Evolutionary conservation across 1,140 invertebrate species (phyloP), one percentile per base, ranked within the genome.

Genomic region (Bombus sylvicola): DNA sequence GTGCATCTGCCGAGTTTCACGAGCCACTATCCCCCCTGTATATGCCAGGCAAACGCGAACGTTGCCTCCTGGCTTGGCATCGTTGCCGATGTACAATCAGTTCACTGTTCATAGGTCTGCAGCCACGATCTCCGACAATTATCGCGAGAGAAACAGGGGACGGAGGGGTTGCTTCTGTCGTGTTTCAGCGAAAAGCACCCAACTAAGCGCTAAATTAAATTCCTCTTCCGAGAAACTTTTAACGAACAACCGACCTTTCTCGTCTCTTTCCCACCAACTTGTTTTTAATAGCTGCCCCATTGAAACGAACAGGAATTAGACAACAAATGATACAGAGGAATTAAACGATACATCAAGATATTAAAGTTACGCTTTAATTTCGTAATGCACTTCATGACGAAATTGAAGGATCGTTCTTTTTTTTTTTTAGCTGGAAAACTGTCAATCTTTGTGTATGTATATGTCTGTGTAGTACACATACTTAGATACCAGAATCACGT

Each of bases 1-100:
- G 87, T 66, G 75, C 89, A 90, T 90, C 89, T 90, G 89, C 81
- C 89, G 88, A 90, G 88, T 90, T 90, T 90, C 89, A 87, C 85
- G 73, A 84, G 62, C 86, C 86, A 78, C 85, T 82, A 69, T 87
- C 68, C 78, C 77, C 41, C 78, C 41, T 57, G n/a, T 37, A 18
- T 37, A 37, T 69, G 13, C 15, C 3, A 80, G 75, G 80, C 85
- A 87, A 89, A 89, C 74, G 86, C 69, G 85, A 75, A 79, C 83
- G 86, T 90, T 87, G 78, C 59, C 75, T 81, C 79, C 37, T 37
- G 78, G 57, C 62, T 53, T 66, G 75, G 79, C 85, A 74, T 84
- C 85, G 62, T 66, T 39, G 62, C 62, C 88, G 77, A 84, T 87
- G 88, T 82, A 90, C 89, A 90, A 90, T 90, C 89, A 84, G 85